Base-by-base conservation (phyloP, 1,140 invertebrate species). In the Lepidostoma basale region DNA sequence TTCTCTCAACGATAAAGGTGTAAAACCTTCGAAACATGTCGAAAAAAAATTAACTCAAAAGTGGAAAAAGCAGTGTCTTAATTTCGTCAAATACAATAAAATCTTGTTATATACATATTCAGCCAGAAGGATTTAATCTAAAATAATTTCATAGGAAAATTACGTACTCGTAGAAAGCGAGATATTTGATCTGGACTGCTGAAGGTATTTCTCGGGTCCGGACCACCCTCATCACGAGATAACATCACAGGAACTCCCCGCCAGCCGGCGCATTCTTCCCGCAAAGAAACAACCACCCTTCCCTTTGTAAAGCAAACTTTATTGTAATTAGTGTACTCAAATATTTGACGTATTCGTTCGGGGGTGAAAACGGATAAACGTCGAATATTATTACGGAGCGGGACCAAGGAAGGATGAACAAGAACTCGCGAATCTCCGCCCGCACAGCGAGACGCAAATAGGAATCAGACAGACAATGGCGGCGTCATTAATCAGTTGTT, bases 261-360 rank as follows among this genome's bases (percentile, higher is more conserved):
- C 23, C 22, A 10, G 49, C 54, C 62, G 20, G 56, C 47, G 26
- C 47, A 65, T 56, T 65, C 36, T 18, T 16, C 25, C 62, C 30
- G 25, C 42, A 39, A 52, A 56, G 62, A 26, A 56, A 54, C 45
- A 23, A 42, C 14, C 40, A 12, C 62, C 49, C 49, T 60, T 28
- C 45, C 10, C 49, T 28, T 28, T 30, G 49, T 28, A 12, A 20
- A 3, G 56, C 22, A 63, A 68, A 62, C 54, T 54, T 49, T 40
- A 45, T 65, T 36, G 62, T 58, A 65, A 59, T 60, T 65, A 65
- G 62, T 40, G 44, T 49, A 25, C 36, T 39, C 69, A 70, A 70
- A 70, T 67, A 70, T 70, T 70, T 70, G 63, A 63, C 63, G 58
- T 23, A 67, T 70, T 67, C 47, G 23, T 56, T 63, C 30, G 30